phyloP scores from a whole-genome alignment of 2,888 invertebrate species.

The Polyommatus icarus region DNA sequence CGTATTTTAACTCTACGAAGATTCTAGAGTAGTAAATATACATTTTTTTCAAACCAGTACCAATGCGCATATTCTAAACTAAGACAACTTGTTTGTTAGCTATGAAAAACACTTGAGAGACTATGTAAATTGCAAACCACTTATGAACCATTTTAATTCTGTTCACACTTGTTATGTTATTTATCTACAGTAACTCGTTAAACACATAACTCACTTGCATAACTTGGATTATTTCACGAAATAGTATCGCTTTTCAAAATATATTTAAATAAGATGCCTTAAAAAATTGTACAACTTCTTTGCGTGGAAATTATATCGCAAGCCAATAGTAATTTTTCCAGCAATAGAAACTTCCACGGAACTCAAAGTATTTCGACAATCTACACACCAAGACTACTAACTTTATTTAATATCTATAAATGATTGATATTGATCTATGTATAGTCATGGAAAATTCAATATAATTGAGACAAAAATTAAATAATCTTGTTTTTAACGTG shows the following conservation, averaged over 20 bases:
- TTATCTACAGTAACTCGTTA: slow-evolving; percentile 19
- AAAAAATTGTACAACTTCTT: not conserved
- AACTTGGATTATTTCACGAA: not conserved
- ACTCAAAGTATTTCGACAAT: too few relatives aligned
- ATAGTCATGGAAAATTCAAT: too few relatives aligned
- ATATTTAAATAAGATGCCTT: not conserved
- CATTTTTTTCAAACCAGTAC: not conserved
- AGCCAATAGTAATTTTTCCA: too few relatives aligned
- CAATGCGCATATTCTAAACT: not conserved
- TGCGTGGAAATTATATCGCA: too few relatives aligned
- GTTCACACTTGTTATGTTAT: not conserved
- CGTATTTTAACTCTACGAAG: too few relatives aligned
- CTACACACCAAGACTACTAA: too few relatives aligned
- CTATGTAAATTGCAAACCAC: not conserved
- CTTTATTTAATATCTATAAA: too few relatives aligned
- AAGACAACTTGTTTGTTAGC: not conserved
- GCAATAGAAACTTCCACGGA: too few relatives aligned
- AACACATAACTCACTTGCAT: not conserved
- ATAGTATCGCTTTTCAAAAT: not conserved
- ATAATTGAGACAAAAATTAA: too few relatives aligned
- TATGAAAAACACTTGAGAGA: not conserved
- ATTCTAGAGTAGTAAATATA: not conserved
- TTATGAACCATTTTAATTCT: slow-evolving; percentile 11
- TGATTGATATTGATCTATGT: too few relatives aligned
- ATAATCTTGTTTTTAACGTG: too few relatives aligned